Evolutionary conservation across 2,113 vertebrate genomes (phyloP), one percentile per base, ranked within the genome.

Genomic region (Dasyornis broadbenti): DNA sequence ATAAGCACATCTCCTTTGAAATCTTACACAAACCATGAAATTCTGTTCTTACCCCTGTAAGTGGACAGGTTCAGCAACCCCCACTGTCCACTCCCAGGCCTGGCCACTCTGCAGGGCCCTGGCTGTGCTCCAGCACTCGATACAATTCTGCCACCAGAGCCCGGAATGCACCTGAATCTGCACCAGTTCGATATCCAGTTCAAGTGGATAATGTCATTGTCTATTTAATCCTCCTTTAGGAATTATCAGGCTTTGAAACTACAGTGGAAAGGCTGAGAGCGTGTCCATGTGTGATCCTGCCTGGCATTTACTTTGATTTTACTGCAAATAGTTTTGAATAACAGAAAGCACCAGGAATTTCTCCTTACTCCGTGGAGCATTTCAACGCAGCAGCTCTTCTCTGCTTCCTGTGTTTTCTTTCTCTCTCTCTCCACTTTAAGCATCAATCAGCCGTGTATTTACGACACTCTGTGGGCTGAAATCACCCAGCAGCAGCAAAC

Each of bases 291-390:
- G 53, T 77, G 79, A 96, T 92, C 85, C 84, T 70, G 35, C 82
- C 81, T 97, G 94, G 94, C 91, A 96, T 97, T 97, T 96, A 91
- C 92, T 96, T 94, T 94, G 90, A 91, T 92, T 95, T 96, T 86
- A 84, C 60, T 94, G 89, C 84, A 95, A 94, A 94, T 68, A 87
- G 49, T 72, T 96, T 77, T 86, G 89, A 97, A 92, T 94, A 95
- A 92, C 91, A 92, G 90, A 90, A 85, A 86, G 85, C 54, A 39
- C 28, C 57, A 93, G 78, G 86, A 94, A 90, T 92, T 90, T 83
- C 72, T 87, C 68, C 71, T 45, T 68, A 86, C 70, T 82, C 71
- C 42, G 4, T 1, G 18, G 60, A 93, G 71, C 60, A 64, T 87
- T 97, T 95, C 60, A 65, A 52, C 76, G 70, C 71, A 75, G 76